Conservation (phyloP, 2,888 invertebrate genomes). For the Trachelus tabidus region DNA sequence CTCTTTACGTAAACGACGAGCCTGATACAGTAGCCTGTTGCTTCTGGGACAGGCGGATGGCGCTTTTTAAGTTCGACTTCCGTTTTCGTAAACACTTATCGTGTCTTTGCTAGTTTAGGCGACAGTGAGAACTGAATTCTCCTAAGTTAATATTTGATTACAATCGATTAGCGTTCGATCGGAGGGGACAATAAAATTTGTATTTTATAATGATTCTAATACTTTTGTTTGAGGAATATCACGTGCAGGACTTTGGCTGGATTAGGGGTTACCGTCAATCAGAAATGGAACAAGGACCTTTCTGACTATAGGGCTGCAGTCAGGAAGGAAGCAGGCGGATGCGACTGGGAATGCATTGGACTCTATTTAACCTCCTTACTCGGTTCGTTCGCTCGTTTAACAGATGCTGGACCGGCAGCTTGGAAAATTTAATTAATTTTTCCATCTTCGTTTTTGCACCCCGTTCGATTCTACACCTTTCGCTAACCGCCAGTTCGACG, state of each 20-base stretch:
- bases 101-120: not conserved
- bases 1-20: not conserved
- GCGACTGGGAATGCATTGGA: not conserved
- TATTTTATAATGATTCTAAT: not conserved
- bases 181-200: not conserved
- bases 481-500: constrained; percentile 15
- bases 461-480: constrained; percentile 12
- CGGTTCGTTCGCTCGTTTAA: not conserved
- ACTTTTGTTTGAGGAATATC: not conserved
- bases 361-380: constrained; percentile 4
- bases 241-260: not conserved
- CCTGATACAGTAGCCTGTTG: not conserved
- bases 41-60: not conserved
- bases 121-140: not conserved
- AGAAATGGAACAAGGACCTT: not conserved
- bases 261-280: not conserved
- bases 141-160: not conserved
- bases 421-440: constrained; percentile 48
- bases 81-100: not conserved
- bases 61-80: not conserved
- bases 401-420: constrained; percentile 9
- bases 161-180: not conserved
- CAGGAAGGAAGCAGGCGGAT: not conserved
- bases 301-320: not conserved
- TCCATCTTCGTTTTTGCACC: constrained; percentile 26